phyloP scores from a whole-genome alignment of 2,113 vertebrate species.

The Zeus faber region DNA sequence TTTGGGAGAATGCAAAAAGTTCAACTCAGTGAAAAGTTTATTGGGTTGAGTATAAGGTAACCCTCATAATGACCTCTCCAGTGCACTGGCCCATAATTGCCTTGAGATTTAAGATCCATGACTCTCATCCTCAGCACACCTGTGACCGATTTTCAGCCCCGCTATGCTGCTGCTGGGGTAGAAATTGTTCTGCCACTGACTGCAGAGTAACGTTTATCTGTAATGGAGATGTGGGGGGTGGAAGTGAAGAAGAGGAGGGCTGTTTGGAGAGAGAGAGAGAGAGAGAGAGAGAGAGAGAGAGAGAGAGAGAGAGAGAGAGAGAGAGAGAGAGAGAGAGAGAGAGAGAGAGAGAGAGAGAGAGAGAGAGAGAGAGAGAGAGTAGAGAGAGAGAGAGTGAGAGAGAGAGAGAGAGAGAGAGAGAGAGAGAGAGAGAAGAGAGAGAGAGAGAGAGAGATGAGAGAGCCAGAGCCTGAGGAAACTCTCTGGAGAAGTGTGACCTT shows the following conservation, averaged over 20 bases:
- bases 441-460: neutral
- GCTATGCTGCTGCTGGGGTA: conserved; percentile 8
- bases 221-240: conserved; percentile 34
- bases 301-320: neutral
- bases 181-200: conserved; percentile 32
- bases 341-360: neutral
- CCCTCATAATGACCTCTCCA: conserved; percentile 45
- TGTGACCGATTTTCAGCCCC: conserved; percentile 46
- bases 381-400: conserved; percentile 21
- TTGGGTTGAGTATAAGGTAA: too few relatives aligned
- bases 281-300: neutral
- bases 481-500: conserved; percentile 55
- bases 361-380: conserved; percentile 12
- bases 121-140: conserved; percentile 53
- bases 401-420: conserved; percentile 1
- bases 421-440: conserved; percentile 17
- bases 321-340: conserved; percentile 1
- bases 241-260: conserved; percentile 15
- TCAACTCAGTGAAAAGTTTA: too few relatives aligned
- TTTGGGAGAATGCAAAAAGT: too few relatives aligned
- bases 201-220: conserved; percentile 44
- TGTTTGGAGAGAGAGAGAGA: neutral
- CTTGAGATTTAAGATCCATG: conserved; percentile 61
- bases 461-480: conserved; percentile 7
- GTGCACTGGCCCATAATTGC: conserved; percentile 38